Conservation (phyloP, 2,888 invertebrate species). For the Microctonus aethiopoides region DNA sequence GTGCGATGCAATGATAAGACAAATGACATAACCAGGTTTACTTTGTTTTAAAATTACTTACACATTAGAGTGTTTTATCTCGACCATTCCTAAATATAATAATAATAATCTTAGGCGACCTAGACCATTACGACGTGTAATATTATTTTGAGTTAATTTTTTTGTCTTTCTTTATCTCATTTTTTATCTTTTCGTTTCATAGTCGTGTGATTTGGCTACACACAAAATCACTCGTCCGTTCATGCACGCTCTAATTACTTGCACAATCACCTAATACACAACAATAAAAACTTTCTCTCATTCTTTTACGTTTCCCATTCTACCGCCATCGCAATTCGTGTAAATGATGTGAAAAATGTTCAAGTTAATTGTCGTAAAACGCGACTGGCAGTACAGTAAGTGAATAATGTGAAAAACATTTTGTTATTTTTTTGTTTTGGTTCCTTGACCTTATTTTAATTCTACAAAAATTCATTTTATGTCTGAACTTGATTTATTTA, state of each 20-base stretch:
- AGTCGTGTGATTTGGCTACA: not conserved
- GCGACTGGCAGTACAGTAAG: constrained; percentile 61
- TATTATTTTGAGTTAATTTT: constrained; percentile 27
- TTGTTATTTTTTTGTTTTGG: no score
- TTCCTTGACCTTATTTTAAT: constrained; percentile 7
- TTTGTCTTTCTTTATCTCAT: not conserved
- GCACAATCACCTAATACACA: not conserved
- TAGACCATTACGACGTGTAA: constrained; percentile 38
- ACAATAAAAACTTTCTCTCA: not conserved
- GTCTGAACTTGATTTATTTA: constrained; percentile 10
- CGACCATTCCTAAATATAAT: constrained; percentile 31
- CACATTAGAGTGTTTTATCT: constrained; percentile 31
- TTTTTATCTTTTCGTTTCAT: not conserved
- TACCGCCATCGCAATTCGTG: constrained; percentile 39
- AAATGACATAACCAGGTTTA: constrained; percentile 13
- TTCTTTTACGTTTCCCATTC: not conserved
- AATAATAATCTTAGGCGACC: constrained; percentile 36
- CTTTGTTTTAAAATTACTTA: constrained; percentile 29
- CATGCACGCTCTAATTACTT: not conserved
- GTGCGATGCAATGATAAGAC: not conserved
- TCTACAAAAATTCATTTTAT: constrained; percentile 14
- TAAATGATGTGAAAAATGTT: constrained; percentile 50
- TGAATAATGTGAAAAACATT: constrained; percentile 42
- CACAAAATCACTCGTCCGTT: not conserved
- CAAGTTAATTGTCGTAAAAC: constrained; percentile 52